Base-by-base conservation (phyloP, 2,888 invertebrate genomes). In the Nemapogon koenigi region DNA sequence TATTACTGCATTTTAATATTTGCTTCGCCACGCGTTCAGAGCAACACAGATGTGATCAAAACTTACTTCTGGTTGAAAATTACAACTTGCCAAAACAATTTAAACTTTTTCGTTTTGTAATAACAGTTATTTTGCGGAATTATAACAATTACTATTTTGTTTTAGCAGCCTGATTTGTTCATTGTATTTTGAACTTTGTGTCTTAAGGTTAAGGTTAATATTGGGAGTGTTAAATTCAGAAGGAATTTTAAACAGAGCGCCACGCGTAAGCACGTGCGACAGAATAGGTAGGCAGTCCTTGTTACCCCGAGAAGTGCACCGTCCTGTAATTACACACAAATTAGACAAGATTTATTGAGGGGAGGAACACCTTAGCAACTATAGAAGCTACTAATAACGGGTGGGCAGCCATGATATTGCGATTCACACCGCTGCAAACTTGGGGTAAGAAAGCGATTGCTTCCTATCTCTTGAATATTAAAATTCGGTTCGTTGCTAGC, bases 301-400 rank as follows among this genome's bases (percentile, higher is more conserved):
- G 78, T 73, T 70, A 72, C 72, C 61, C 53, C 58, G 69, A 68
- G 69, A 68, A 66, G 72, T 69, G 66, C 64, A 59, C 72, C 63
- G 65, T 66, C 65, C 73, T 72, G 73, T 78, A 78, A 78, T 78
- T 76, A 78, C 78, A 76, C 75, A 78, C 75, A 78, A 78, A 78
- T 78, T 78, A 78, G 75, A 73, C 71, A 76, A 78, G 76, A 78
- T 78, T 78, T 78, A 78, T 76, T 57, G 76, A 67, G 72, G 78
- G 78, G 76, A 69, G 69, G 65, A 68, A 73, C 76, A 78, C 76
- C 76, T 78, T 76, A 64, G 75, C 68, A 78, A 78, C 78, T 73
- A 70, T 66, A 62, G 62, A 61, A 64, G 68, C 69, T 70, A 75
- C 71, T 71, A 73, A 72, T 75, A 75, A 75, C 67, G 73, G 67